These are phyloP conservation scores for Hippolais icterina DNA, from an alignment of 2,113 vertebrate species.

Conservation along the genomic window DNA sequence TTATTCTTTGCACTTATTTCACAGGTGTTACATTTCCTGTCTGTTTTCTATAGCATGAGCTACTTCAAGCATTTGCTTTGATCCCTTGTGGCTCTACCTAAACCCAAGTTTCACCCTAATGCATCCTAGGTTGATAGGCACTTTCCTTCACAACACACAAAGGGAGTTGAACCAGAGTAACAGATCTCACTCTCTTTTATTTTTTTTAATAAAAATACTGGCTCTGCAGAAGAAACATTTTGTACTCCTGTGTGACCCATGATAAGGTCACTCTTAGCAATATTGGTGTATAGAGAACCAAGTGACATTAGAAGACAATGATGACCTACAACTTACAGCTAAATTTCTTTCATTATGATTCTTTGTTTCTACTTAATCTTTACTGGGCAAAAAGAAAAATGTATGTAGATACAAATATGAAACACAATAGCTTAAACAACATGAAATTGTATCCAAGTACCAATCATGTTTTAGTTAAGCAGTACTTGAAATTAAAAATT, in stretches of 20 bases:
- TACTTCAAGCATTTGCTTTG: not conserved
- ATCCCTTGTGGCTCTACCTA: not conserved
- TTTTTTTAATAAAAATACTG: not conserved
- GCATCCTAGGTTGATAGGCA: not conserved
- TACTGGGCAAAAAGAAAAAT: not conserved
- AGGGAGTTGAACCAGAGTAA: not conserved
- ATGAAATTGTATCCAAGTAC: not conserved
- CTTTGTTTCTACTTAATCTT: not conserved
- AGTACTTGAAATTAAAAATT: not conserved
- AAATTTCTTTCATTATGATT: not conserved
- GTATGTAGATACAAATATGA: not conserved
- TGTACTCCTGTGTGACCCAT: not conserved
- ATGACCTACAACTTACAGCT: not conserved
- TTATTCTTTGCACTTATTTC: not conserved
- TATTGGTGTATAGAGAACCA: fast-evolving
- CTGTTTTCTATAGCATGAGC: not conserved
- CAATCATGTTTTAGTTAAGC: not conserved
- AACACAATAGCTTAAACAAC: not conserved
- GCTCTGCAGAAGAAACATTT: not conserved
- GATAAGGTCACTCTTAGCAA: not conserved
- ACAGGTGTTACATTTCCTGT: not conserved
- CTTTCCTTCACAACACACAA: not conserved
- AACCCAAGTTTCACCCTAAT: not conserved
- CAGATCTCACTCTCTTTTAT: fast-evolving
- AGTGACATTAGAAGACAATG: not conserved